Evolutionary conservation across 37 sponge, comb jelly and placozoan genomes (phyloP).

Genomic region (Agelas oroides): DNA sequence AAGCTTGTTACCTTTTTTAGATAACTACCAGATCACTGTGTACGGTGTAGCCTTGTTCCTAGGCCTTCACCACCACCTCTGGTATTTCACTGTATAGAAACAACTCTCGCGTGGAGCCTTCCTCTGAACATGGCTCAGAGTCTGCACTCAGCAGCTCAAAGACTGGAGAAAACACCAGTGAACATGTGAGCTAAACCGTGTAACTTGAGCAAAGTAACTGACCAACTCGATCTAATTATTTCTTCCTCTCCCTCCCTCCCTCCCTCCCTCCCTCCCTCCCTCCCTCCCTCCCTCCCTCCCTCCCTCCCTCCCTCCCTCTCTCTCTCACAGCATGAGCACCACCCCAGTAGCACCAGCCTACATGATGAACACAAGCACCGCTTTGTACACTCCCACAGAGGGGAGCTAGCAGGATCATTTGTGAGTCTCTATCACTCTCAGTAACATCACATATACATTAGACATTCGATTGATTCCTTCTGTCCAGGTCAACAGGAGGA

Average conservation of each 20-base stretch:
- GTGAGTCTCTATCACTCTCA: conserved; percentile 42
- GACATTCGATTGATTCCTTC: no score
- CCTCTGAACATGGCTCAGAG: background rate
- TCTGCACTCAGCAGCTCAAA: background rate
- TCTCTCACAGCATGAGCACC: no score
- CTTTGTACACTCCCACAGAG: conserved; percentile 58
- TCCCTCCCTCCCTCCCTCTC: background rate
- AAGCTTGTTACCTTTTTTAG: no score
- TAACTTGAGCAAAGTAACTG: no score
- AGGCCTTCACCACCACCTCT: no score
- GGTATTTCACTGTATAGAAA: no score
- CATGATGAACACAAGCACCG: conserved; percentile 45
- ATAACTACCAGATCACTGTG: no score
- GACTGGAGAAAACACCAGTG: background rate
- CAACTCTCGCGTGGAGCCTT: conserved; percentile 25
- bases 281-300: background rate
- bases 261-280: no score
- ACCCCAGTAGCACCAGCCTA: background rate
- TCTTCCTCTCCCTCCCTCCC: no score
- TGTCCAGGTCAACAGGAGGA: conserved; percentile 4
- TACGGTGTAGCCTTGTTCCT: no score
- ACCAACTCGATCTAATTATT: no score
- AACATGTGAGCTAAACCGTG: background rate
- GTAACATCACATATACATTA: no score
- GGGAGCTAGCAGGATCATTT: conserved; percentile 66